Conservation (phyloP, 2,113 vertebrate species). For the Paradoxurus hermaphroditus region DNA sequence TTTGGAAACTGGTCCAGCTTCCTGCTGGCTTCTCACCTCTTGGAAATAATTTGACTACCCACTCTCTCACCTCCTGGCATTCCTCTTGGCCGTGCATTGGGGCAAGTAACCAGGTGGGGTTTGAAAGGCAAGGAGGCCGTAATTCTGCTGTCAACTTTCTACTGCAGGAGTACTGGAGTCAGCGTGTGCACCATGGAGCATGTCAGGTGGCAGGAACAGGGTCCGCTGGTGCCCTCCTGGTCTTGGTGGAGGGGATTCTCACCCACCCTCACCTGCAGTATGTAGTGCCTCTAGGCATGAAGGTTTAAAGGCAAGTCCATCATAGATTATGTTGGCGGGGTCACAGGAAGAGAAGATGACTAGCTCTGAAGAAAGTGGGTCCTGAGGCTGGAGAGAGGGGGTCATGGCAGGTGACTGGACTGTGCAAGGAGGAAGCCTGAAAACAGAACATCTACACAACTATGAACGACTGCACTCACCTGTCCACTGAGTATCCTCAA, state of each 20-base stretch:
- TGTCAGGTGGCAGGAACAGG: not conserved
- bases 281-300: not conserved
- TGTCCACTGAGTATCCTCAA: not conserved
- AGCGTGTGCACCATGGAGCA: not conserved
- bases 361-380: not conserved
- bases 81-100: accelerated
- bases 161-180: not conserved
- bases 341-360: too few relatives aligned
- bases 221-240: too few relatives aligned
- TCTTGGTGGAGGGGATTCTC: not conserved
- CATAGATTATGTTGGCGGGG: not conserved
- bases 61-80: not conserved
- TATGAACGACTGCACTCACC: accelerated
- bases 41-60: not conserved
- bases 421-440: too few relatives aligned
- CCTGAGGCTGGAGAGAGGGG: not conserved
- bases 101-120: accelerated
- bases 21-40: too few relatives aligned
- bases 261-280: too few relatives aligned
- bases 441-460: accelerated
- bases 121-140: not conserved
- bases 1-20: not conserved
- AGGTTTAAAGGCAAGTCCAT: not conserved
- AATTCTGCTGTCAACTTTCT: not conserved
- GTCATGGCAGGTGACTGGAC: not conserved